Conservation (phyloP, 2,113 vertebrate genomes). For the Odontophorus gujanensis region DNA sequence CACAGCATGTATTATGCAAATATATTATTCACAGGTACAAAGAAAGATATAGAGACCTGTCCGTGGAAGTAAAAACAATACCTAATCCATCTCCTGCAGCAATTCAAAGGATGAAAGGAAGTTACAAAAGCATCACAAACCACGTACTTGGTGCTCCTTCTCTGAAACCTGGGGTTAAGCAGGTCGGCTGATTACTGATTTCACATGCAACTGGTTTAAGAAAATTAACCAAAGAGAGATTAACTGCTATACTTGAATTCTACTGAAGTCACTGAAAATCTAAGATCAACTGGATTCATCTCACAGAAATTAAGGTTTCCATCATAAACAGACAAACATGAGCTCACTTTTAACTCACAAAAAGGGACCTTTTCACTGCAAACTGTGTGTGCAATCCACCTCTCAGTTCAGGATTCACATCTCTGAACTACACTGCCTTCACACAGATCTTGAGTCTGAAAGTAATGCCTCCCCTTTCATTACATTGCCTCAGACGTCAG, state of each 20-base stretch:
- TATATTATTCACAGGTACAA: not conserved
- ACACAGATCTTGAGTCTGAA: not conserved
- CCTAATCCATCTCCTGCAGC: not conserved
- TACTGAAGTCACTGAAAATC: not conserved
- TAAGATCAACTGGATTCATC: not conserved
- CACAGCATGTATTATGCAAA: not conserved
- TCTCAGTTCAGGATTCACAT: not conserved
- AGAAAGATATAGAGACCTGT: not conserved
- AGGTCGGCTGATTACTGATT: not conserved
- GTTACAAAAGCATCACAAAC: not conserved
- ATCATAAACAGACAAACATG: not conserved
- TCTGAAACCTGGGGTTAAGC: not conserved
- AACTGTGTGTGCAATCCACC: fast-evolving
- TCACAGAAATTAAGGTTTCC: not conserved
- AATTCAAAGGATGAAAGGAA: not conserved
- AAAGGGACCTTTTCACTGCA: not conserved
- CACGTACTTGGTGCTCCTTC: not conserved
- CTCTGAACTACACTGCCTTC: not conserved
- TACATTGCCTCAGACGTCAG: no score
- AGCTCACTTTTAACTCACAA: not conserved
- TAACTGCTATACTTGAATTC: not conserved
- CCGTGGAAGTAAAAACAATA: not conserved
- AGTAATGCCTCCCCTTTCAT: no score
- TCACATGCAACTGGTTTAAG: not conserved
- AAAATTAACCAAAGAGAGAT: not conserved